Evolutionary conservation across 2,888 invertebrate species (phyloP), one percentile per base, ranked within the genome.

Genomic region (Drosophila anceps): DNA sequence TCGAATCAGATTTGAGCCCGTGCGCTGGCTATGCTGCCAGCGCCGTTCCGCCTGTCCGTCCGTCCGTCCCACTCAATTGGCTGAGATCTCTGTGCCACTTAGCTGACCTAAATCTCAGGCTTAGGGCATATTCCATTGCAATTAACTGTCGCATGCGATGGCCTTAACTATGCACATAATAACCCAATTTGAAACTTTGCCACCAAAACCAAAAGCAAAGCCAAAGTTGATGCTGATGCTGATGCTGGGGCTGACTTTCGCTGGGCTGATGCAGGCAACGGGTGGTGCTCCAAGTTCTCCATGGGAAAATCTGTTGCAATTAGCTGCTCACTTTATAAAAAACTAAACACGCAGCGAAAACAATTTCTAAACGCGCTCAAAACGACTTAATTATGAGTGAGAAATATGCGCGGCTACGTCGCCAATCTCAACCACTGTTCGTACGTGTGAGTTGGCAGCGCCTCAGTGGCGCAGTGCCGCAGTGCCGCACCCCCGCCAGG

Each of bases 281-380:
- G 65, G 39, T 46, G 37, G 37, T 13, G 8, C 31, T 37, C 54
- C 44, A 57, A 59, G 58, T 68, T 60, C 54, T 61, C 70, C 79
- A 76, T 85, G 90, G 87, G 90, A 85, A 90, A 88, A 90, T 85
- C 90, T 90, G 81, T 86, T 88, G 84, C 85, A 86, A 86, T 86
- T 86, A 86, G 85, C 83, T 87, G 83, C 73, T 76, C 81, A 67
- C 88, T 85, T 88, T 88, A 85, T 51, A 76, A 70, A 63, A 63
- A 66, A 68, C 79, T 88, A 75, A 79, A 85, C 90, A 82, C 88
- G 85, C 90, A 89, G 82, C 86, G 90, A 90, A 87, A 89, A 87
- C 87, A 90, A 87, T 87, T 90, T 87, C 87, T 87, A 90, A 87
- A 87, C 82, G 87, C 90, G 89, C 84, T 90, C 91, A 87, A 90